Evolutionary conservation across 2,797 vertebrate species (phyloP).

Genomic region (Hafferia zeledoni): DNA sequence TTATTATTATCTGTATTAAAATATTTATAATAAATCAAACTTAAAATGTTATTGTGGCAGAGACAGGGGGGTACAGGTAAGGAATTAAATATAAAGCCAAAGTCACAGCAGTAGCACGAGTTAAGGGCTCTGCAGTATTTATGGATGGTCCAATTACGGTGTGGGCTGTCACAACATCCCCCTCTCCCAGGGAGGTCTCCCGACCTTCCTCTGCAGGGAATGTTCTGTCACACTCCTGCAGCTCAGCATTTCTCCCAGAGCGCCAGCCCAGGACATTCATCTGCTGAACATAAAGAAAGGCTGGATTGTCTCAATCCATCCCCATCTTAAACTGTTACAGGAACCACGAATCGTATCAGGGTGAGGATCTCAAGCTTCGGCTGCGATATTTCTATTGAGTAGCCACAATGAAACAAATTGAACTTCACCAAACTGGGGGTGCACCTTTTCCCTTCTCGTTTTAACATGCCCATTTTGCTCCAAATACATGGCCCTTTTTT

Average conservation of each 20-base stretch:
- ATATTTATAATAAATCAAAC: constrained; percentile 76
- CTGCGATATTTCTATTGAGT: background rate
- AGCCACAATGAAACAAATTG: background rate
- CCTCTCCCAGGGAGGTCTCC: constrained; percentile 22
- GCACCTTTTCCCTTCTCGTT: background rate
- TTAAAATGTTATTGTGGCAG: constrained; percentile 67
- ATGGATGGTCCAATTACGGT: background rate
- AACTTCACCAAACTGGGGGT: background rate
- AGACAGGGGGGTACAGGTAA: constrained; percentile 47
- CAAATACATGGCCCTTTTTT: constrained; percentile 25
- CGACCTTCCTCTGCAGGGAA: background rate
- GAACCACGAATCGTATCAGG: background rate
- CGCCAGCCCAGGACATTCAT: background rate
- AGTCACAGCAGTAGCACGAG: constrained; percentile 35
- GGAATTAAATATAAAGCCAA: constrained; percentile 42
- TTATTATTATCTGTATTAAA: constrained; percentile 76
- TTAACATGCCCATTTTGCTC: background rate
- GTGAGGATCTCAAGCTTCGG: background rate
- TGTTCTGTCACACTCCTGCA: background rate
- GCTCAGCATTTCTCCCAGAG: background rate
- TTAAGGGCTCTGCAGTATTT: constrained; percentile 28
- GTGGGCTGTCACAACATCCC: constrained; percentile 39
- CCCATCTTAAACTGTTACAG: background rate
- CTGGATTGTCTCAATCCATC: background rate
- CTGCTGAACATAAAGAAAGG: background rate